Evolutionary conservation across 2,888 invertebrate species (phyloP).

Genomic region (Drosophila macrospina): DNA sequence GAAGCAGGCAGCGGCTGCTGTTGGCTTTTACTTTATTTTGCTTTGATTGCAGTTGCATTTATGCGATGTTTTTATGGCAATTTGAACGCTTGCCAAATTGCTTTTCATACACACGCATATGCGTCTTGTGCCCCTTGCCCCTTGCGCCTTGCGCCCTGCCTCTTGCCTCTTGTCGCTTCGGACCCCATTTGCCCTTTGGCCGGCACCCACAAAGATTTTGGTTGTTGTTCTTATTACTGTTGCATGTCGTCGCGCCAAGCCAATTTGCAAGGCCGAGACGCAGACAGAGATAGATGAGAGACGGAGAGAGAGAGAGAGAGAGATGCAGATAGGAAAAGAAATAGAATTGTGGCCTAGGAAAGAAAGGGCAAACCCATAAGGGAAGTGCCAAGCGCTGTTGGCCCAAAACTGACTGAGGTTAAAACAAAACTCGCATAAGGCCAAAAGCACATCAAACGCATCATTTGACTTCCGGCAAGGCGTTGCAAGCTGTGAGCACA

Average conservation of each 20-base stretch:
- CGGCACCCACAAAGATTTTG: constrained; percentile 37
- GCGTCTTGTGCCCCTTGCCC: constrained; percentile 2
- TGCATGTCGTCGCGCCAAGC: constrained; percentile 52
- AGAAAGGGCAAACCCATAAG: constrained; percentile 13
- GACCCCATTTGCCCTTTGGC: constrained; percentile 19
- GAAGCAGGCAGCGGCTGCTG: constrained; percentile 24
- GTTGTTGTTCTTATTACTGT: constrained; percentile 37
- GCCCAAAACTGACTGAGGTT: constrained; percentile 26
- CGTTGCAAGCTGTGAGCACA: constrained; percentile 55
- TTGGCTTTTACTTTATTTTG: constrained; percentile 43
- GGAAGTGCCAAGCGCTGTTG: constrained; percentile 14
- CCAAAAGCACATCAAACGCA: constrained; percentile 71
- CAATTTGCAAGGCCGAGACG: constrained; percentile 49
- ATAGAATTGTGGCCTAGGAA: constrained; percentile 1
- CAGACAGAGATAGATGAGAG: constrained; percentile 8
- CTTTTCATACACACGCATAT: constrained; percentile 58
- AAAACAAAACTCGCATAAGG: constrained; percentile 35
- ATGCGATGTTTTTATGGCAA: constrained; percentile 70
- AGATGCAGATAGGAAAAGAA: constrained; percentile 39
- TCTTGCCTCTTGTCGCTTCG: not conserved
- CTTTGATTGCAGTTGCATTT: constrained; percentile 73
- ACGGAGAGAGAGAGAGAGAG: not conserved
- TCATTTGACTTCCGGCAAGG: constrained; percentile 76
- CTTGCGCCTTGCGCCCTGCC: not conserved
- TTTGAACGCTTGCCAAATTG: constrained; percentile 78